Evolutionary conservation across 2,888 invertebrate species (phyloP), one percentile per base, ranked within the genome.

Genomic region (Drosophila anomelani): DNA sequence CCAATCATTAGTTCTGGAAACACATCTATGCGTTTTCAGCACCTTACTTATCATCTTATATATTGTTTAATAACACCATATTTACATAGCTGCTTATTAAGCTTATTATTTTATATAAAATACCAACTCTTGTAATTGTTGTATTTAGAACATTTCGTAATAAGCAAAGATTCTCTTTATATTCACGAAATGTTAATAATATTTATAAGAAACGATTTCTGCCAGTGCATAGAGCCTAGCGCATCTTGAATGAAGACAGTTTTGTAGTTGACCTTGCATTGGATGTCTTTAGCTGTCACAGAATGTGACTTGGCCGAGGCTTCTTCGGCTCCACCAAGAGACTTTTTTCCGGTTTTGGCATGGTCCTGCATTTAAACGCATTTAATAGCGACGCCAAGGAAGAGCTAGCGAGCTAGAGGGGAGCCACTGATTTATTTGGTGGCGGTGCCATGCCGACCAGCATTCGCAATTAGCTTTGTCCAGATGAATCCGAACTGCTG

Each of bases 401-500:
- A 17, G 13, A 58, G 26, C 20, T 47, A 39, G 23, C 10, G 47
- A 10, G 29, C 29, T 44, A 39, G 44, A 38, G 43, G 34, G 47
- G 9, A 34, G 39, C 17, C 53, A 32, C 64, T 75, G 69, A 81
- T 78, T 80, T 74, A 81, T 64, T 67, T 70, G 39, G 29, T 43
- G 61, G 26, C 44, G 29, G 29, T 20, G 55, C 38, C 41, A 23
- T 9, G 59, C 51, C 85, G 83, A 75, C 74, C 79, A 79, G 81
- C 84, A 86, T 86, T 60, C 54, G 78, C 79, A 86, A 83, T 83
- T 84, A 84, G 72, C 72, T 66, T 71, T 79, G 72, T 62, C 44
- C 51, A 61, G 47, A 47, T 41, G 66, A 29, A 26, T 13, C 56
- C 17, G 20, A 67, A 32, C 38, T 39, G 32, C 61, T n/a, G 53